phyloP scores from a whole-genome alignment of 1,140 invertebrate genomes.

The Gonatopus flavifemur region DNA sequence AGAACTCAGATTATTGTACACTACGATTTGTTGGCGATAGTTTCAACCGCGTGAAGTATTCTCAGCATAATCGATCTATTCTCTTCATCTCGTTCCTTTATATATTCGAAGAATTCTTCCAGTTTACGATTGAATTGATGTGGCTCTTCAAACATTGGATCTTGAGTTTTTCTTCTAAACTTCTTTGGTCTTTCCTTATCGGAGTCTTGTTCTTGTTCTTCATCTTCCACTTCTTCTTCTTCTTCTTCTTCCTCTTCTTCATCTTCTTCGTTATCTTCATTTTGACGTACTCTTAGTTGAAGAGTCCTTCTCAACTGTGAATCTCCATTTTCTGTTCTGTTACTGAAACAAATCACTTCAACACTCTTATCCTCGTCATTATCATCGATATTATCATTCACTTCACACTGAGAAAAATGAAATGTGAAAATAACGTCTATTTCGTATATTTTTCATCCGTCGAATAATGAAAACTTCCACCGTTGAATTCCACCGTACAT shows the following conservation, averaged over 20 bases:
- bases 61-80: slow-evolving; percentile 33
- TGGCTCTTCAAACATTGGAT: neutral
- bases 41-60: slow-evolving; percentile 36
- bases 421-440: too few relatives aligned
- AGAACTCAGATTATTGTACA: neutral
- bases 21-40: slow-evolving; percentile 30
- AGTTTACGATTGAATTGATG: slow-evolving; percentile 25
- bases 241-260: slow-evolving; percentile 8
- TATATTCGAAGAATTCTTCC: slow-evolving; percentile 36
- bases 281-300: too few relatives aligned
- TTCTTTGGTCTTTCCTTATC: slow-evolving; percentile 7
- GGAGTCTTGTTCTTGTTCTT: slow-evolving; percentile 9
- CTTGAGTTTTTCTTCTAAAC: neutral
- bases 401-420: too few relatives aligned
- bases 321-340: too few relatives aligned
- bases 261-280: too few relatives aligned
- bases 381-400: too few relatives aligned
- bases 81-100: slow-evolving; percentile 35
- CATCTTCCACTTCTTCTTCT: slow-evolving; percentile 8
- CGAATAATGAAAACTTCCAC: too few relatives aligned
- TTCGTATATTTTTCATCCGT: too few relatives aligned
- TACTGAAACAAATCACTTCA: too few relatives aligned
- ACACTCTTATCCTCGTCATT: too few relatives aligned
- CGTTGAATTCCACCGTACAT: too few relatives aligned
- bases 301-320: too few relatives aligned